Conservation (phyloP, 2,113 vertebrate species). For the Podarcis cretensis region DNA sequence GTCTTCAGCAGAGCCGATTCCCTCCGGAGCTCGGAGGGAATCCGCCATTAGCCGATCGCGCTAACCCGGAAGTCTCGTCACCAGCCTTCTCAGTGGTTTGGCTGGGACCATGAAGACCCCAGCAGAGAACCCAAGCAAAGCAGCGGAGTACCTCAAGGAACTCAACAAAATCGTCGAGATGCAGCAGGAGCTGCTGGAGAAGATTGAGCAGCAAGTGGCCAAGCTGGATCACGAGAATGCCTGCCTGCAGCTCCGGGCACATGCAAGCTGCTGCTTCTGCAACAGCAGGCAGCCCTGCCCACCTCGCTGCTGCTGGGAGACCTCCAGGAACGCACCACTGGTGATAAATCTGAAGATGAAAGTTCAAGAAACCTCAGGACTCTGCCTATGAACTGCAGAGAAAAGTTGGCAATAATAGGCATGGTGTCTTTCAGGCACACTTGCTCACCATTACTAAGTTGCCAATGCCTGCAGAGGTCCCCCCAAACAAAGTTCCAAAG, state of each 20-base stretch:
- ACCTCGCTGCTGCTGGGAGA: slow-evolving; percentile 71
- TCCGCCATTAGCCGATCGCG: no score
- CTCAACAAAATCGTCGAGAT: slow-evolving; percentile 88
- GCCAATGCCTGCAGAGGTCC: no score
- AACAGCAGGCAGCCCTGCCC: slow-evolving; percentile 79
- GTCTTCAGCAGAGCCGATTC: no score
- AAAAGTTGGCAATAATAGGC: neutral
- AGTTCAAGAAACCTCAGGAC: no score
- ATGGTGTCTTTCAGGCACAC: no score
- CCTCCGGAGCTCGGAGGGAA: no score
- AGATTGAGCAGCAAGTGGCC: slow-evolving; percentile 89
- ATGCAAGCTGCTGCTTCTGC: slow-evolving; percentile 81
- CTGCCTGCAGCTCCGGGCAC: slow-evolving; percentile 86
- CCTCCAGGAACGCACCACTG: slow-evolving; percentile 80
- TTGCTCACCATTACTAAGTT: no score
- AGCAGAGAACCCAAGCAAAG: slow-evolving; percentile 88
- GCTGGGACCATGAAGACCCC: slow-evolving; percentile 84
- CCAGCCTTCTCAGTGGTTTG: slow-evolving; percentile 19
- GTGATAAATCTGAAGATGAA: slow-evolving; percentile 78
- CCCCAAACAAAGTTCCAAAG: no score
- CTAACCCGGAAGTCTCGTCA: no score
- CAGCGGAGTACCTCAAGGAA: slow-evolving; percentile 89
- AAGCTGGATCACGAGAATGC: slow-evolving; percentile 85
- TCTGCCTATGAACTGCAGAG: neutral
- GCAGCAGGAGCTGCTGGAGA: slow-evolving; percentile 90